These are phyloP conservation scores for Crotophaga sulcirostris DNA, from an alignment of 2,113 vertebrate genomes.

Conservation along the genomic window DNA sequence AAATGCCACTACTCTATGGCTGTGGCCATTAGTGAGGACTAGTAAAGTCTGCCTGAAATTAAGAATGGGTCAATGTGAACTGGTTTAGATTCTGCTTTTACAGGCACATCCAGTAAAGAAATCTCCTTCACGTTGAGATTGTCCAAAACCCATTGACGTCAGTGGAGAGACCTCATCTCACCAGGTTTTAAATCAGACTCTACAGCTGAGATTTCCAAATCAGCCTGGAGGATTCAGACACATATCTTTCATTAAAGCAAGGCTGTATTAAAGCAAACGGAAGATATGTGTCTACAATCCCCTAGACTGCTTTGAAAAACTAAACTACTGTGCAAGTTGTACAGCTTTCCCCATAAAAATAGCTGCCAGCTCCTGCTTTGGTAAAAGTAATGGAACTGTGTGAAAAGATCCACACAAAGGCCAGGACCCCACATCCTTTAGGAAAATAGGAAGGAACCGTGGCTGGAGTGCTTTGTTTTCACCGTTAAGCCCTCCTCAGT, in stretches of 20 bases:
- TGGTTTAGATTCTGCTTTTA: neutral
- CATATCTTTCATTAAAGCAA: neutral
- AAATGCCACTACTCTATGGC: neutral
- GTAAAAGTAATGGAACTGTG: neutral
- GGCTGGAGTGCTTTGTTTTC: neutral
- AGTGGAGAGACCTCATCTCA: neutral
- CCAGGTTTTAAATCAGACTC: slow-evolving; percentile 8
- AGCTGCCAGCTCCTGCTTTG: neutral
- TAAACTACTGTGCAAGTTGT: neutral
- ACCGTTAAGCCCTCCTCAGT: neutral
- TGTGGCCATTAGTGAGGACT: neutral
- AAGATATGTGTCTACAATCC: slow-evolving; percentile 23
- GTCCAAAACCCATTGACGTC: neutral
- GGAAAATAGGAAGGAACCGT: neutral
- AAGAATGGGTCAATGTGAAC: neutral
- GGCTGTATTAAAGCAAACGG: slow-evolving; percentile 2
- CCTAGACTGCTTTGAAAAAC: slow-evolving; percentile 33
- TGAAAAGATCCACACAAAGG: neutral
- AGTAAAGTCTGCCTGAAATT: neutral
- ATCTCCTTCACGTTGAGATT: neutral
- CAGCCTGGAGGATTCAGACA: slow-evolving; percentile 7
- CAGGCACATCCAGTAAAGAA: neutral
- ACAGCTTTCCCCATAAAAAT: neutral
- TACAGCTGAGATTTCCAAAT: neutral
- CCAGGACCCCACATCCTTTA: neutral